phyloP scores from a whole-genome alignment of 2,113 vertebrate genomes.

The Ceratotherium simum region DNA sequence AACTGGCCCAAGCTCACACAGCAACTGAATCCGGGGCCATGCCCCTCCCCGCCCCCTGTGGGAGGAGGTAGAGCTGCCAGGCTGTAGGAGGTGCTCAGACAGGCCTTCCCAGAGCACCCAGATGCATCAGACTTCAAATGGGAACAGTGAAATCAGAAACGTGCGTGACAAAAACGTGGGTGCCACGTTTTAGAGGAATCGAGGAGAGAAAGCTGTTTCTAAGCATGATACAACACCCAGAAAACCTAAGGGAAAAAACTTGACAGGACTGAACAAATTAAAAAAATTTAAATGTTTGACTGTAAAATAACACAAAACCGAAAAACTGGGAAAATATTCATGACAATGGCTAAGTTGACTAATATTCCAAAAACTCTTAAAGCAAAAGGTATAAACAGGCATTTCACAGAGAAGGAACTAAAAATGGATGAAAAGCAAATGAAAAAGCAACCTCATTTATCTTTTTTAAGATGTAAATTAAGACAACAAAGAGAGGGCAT shows the following conservation, averaged over 20 bases:
- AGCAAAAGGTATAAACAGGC: neutral
- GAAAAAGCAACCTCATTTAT: neutral
- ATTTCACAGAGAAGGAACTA: no score
- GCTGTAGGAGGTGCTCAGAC: neutral
- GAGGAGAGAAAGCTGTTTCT: neutral
- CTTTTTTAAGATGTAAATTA: neutral
- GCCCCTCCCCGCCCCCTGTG: neutral
- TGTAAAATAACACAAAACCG: neutral
- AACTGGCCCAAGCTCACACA: neutral
- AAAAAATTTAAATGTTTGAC: neutral
- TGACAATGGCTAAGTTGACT: neutral
- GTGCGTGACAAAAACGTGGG: fast-evolving
- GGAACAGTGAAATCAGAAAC: neutral
- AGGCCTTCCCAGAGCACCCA: neutral
- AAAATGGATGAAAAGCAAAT: neutral
- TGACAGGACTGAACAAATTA: neutral
- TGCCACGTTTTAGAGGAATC: neutral
- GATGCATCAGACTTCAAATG: fast-evolving
- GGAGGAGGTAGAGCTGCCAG: neutral
- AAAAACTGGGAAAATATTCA: neutral
- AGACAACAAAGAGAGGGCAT: neutral
- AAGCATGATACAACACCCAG: neutral
- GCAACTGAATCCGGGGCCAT: neutral
- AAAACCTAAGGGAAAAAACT: neutral
- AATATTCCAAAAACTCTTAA: neutral